Percentiles rank a stretch among this genome's conserved stretches.
phyloP scores from a whole-genome alignment of 2,797 vertebrate species.

The Megalops cyprinoides region DNA sequence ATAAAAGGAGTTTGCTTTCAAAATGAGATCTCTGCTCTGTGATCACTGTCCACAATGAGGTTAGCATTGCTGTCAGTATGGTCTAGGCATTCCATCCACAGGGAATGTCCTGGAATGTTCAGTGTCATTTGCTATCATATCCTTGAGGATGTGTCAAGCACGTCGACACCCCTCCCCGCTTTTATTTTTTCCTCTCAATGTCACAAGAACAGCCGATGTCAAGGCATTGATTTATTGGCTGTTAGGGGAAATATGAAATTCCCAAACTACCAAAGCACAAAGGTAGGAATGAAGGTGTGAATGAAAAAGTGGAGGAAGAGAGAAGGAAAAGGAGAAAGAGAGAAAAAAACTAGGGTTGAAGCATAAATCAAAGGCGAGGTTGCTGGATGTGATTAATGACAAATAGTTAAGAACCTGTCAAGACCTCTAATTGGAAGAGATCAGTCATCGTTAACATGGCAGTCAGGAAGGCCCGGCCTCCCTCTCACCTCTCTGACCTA shows the following conservation, averaged over 20 bases:
- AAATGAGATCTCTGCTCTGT: too few relatives aligned
- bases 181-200: slow-evolving; percentile 47
- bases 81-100: neutral
- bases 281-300: slow-evolving; percentile 49
- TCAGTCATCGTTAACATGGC: slow-evolving; percentile 80
- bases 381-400: slow-evolving; percentile 77
- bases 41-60: neutral
- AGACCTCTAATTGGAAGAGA: slow-evolving; percentile 79
- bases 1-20: neutral
- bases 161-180: slow-evolving; percentile 6
- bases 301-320: slow-evolving; percentile 41
- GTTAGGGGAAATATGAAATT: slow-evolving; percentile 54
- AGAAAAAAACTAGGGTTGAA: slow-evolving; percentile 52
- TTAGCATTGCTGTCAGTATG: neutral
- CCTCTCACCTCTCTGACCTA: slow-evolving; percentile 63
- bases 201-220: slow-evolving; percentile 41
- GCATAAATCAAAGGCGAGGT: slow-evolving; percentile 73
- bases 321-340: slow-evolving; percentile 46
- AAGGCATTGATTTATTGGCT: slow-evolving; percentile 62
- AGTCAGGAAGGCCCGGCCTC: slow-evolving; percentile 53
- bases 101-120: neutral
- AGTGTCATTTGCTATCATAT: slow-evolving; percentile 6
- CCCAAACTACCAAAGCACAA: slow-evolving; percentile 61
- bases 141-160: slow-evolving; percentile 2
- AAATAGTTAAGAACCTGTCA: slow-evolving; percentile 74